Conservation (phyloP, 2,113 vertebrate species). For the Coreoperca whiteheadi region DNA sequence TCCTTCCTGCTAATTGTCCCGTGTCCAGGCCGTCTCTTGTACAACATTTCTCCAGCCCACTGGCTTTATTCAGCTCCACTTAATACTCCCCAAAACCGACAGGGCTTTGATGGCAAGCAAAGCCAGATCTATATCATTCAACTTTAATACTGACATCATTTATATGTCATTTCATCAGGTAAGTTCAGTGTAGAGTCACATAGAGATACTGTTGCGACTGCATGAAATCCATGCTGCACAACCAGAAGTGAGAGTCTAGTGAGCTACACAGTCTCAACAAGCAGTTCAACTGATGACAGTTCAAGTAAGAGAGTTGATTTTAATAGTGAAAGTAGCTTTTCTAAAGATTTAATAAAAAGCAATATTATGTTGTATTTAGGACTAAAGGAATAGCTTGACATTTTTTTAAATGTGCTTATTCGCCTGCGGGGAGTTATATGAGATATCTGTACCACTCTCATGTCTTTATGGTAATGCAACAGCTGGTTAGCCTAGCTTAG, state of each 20-base stretch:
- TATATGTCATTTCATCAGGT: constrained; percentile 40
- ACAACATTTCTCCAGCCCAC: constrained; percentile 49
- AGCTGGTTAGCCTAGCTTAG: neutral
- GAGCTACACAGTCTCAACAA: neutral
- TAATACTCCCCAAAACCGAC: constrained; percentile 43
- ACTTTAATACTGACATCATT: constrained; percentile 48
- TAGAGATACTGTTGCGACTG: constrained; percentile 5
- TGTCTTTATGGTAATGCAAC: neutral
- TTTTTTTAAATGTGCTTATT: neutral
- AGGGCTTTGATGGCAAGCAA: constrained; percentile 40
- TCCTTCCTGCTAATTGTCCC: constrained; percentile 74
- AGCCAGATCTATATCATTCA: constrained; percentile 35
- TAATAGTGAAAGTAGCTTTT: neutral
- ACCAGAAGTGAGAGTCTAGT: neutral
- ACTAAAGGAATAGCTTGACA: neutral
- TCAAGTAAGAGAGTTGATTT: neutral
- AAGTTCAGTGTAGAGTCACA: constrained; percentile 13
- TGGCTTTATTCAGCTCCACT: constrained; percentile 58
- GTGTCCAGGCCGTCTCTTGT: constrained; percentile 35
- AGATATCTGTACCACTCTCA: neutral
- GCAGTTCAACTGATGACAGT: neutral
- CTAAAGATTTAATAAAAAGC: neutral
- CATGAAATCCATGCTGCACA: neutral
- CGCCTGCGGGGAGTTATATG: neutral
- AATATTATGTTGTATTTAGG: neutral